Conservation (phyloP, 1,140 invertebrate species). For the Kradibia gibbosae region DNA sequence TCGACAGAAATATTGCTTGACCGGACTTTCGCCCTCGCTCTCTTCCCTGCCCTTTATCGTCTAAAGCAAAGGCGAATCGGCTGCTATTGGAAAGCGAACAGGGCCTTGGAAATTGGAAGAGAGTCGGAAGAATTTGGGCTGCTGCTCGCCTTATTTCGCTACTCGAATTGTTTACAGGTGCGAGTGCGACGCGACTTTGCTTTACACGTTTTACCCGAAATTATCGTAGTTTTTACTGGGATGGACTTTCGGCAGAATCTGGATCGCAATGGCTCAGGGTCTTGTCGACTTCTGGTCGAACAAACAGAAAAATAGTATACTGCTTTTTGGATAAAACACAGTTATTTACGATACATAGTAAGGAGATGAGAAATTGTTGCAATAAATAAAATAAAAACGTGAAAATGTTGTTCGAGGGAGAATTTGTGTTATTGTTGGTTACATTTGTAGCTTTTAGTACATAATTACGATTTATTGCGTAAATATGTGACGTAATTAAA, state of each 20-base stretch:
- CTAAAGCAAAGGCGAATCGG: no score
- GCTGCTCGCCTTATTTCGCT: neutral
- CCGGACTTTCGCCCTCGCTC: neutral
- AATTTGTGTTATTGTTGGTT: neutral
- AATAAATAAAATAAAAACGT: no score
- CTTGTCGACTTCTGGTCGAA: neutral
- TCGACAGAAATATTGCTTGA: neutral
- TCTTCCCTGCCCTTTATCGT: neutral
- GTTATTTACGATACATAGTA: neutral
- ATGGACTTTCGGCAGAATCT: neutral
- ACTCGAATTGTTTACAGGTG: neutral
- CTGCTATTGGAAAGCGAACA: constrained; percentile 22
- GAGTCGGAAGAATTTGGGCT: neutral
- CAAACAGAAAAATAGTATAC: neutral
- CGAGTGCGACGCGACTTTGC: neutral
- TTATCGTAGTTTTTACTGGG: neutral
- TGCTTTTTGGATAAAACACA: neutral
- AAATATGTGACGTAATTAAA: neutral
- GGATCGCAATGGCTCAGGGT: neutral
- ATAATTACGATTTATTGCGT: neutral
- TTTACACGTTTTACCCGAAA: neutral
- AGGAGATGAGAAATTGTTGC: neutral
- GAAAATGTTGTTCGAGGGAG: neutral
- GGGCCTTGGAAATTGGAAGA: neutral
- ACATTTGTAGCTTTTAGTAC: neutral